Evolutionary conservation across 2,113 vertebrate genomes (phyloP), one percentile per base, ranked within the genome.

Genomic region (Podarcis muralis): DNA sequence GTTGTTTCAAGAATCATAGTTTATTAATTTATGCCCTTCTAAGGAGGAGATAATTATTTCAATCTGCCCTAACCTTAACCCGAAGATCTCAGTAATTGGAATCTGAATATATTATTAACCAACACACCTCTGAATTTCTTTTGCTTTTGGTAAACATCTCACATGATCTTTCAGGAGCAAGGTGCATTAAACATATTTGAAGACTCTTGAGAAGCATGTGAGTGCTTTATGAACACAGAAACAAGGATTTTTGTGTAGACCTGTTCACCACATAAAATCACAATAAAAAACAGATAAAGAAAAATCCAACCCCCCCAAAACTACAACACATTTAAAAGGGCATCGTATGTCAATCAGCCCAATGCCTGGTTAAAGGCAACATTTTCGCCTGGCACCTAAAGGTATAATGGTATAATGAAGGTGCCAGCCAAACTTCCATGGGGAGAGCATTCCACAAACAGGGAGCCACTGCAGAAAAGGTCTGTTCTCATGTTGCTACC

Each of bases 11-110:
- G 92, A 93, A 92, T 85, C 88, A 84, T 90, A 95, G 92, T 91
- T 88, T 92, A 86, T 90, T 92, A 93, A 95, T 94, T 94, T 93
- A 94, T 83, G 86, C 87, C 37, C 92, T 93, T 92, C 86, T 88
- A 87, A 90, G 76, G 35, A 87, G 57, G 25, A 88, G 76, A 82
- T 91, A 76, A 90, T 90, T 83, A 85, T 79, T 85, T 37, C 88
- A 87, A n/a, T 89, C 57, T 88, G 85, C 88, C 59, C 74, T 79
- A 40, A 6, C 27, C 93, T 90, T 79, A 89, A 66, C 81, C 62
- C n/a, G 3, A 27, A 6, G 23, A 37, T 81, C 77, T 57, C 87
- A 84, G 18, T 0, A 75, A 79, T 88, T 79, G 66, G 65, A 81
- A 90, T 87, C 23, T 66, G 1, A 85, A 35, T 57, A n/a, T 75